Base-by-base conservation (phyloP, 2,888 invertebrate genomes). In the Leucozona laternaria region DNA sequence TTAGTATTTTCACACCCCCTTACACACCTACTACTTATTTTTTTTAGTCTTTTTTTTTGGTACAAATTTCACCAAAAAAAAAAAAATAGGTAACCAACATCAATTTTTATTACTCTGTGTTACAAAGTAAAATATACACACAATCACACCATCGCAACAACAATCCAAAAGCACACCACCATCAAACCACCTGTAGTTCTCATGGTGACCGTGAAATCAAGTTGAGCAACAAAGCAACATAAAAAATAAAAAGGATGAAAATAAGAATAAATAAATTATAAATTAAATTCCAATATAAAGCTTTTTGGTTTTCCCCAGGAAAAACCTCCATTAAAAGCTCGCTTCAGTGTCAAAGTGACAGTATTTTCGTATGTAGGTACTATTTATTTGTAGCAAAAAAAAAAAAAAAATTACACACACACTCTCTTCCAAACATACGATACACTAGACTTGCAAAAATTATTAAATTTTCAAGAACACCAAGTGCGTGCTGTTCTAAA, bases 151-250 rank as follows among this genome's bases (percentile, higher is more conserved):
- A n/a, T 53, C 62, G 15, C 28, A 22, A 2, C 62, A 31, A 28
- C 53, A 17, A 50, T 28, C n/a, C 57, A 6, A 43, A 53, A 22
- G 53, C 20, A 73, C 84, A 31, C 40, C 77, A 81, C 71, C 75
- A 82, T 79, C 86, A 79, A 86, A 86, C 86, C 86, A 86, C 86
- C 86, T 86, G 86, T 86, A 71, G 53, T 20, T 75, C 82, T 68
- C 86, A 81, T 86, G 70, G 50, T 82, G 86, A 86, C 86, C 86
- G 78, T 86, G 86, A 86, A 86, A 81, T 62, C 70, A 73, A 71
- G 81, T 73, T 81, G 28, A 17, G 15, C 25, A 53, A 53, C 25
- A 70, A 34, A n/a, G n/a, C n/a, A n/a, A n/a, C n/a, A n/a, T n/a
- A n/a, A n/a, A n/a, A 53, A 37, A 50, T 66, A 48, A 48, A 31